Percentiles rank a stretch among this genome's conserved stretches.
Evolutionary conservation across 2,113 vertebrate genomes (phyloP).

Genomic region (Toxostoma redivivum): DNA sequence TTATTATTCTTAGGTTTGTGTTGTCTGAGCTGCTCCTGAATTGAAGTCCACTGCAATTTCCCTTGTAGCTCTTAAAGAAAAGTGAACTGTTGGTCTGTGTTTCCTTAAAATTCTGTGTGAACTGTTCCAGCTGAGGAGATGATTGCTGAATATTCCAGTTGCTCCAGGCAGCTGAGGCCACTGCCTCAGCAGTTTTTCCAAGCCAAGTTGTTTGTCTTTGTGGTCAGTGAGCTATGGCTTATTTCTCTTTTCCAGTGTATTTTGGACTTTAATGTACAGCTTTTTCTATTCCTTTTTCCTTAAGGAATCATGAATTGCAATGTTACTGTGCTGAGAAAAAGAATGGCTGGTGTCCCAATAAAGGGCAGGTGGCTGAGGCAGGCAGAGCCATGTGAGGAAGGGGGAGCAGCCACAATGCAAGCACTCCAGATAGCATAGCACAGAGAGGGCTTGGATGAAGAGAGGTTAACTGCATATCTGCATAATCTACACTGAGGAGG

Average conservation of each 20-base stretch:
- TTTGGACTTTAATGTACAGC: neutral
- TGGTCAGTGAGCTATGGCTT: neutral
- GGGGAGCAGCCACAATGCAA: neutral
- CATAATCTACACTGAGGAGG: neutral
- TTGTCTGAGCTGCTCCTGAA: neutral
- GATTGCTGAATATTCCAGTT: neutral
- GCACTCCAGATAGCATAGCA: fast-evolving
- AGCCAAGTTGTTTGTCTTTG: neutral
- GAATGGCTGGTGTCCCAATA: neutral
- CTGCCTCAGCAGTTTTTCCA: neutral
- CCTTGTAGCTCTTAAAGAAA: neutral
- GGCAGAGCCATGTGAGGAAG: neutral
- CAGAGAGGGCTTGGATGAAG: fast-evolving
- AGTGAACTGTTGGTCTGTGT: neutral
- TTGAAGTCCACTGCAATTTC: neutral
- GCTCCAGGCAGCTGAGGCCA: neutral
- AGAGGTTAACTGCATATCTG: neutral
- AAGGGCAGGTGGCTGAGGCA: neutral
- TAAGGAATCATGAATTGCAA: neutral
- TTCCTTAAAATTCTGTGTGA: neutral
- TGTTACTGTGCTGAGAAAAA: neutral
- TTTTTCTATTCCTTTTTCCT: neutral
- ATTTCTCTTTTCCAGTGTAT: neutral
- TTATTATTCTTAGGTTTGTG: neutral
- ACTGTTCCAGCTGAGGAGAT: neutral